Percentiles rank a stretch among this genome's conserved stretches.
Conservation (phyloP, 2,888 invertebrate genomes). For the Peribatodes rhomboidaria region DNA sequence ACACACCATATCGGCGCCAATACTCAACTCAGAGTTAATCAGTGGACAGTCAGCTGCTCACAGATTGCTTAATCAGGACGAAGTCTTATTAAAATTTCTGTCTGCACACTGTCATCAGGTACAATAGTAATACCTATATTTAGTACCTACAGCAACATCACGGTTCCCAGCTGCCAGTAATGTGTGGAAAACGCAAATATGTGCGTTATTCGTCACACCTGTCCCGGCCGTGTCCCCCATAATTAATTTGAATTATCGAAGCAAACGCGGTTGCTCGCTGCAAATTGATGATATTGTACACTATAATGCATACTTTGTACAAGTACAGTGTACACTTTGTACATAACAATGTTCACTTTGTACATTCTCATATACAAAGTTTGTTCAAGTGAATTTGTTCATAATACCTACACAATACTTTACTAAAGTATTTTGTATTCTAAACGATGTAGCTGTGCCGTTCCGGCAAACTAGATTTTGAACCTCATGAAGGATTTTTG, state of each 20-base stretch:
- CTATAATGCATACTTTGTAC: not conserved
- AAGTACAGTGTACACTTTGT: not conserved
- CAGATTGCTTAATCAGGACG: no score
- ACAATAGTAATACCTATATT: not conserved
- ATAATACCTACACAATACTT: no score
- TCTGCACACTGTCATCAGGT: no score
- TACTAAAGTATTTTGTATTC: no score
- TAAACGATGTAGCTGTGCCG: not conserved
- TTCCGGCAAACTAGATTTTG: no score
- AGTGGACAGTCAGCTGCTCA: no score
- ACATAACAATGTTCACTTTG: no score
- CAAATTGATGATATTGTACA: conserved; percentile 14
- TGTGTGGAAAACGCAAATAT: conserved; percentile 39
- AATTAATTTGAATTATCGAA: conserved; percentile 44
- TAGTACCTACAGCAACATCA: not conserved
- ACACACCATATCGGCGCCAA: no score
- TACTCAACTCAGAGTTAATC: no score
- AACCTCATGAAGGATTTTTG: no score
- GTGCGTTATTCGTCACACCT: conserved; percentile 39
- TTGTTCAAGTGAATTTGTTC: no score
- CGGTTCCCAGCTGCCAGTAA: conserved; percentile 4
- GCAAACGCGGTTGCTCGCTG: conserved; percentile 20
- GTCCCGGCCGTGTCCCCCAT: conserved; percentile 41
- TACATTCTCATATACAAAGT: not conserved
- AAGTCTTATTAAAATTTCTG: not conserved